Base-by-base conservation (phyloP, 2,888 invertebrate genomes). In the Elysia crispata region DNA sequence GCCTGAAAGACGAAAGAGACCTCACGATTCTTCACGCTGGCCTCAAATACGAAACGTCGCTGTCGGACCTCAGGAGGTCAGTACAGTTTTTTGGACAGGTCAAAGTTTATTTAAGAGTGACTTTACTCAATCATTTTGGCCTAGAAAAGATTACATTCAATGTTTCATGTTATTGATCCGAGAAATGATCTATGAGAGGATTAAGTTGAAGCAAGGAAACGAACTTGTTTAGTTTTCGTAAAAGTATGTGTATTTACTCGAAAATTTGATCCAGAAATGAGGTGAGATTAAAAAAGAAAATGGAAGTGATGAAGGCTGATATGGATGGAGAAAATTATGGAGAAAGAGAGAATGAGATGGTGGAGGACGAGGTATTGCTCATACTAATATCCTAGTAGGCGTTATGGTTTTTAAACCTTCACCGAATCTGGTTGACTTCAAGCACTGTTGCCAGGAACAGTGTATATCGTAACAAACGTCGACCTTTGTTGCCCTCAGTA, bases 21-120 rank as follows among this genome's bases (percentile, higher is more conserved):
- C 67, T 90, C 3, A 81, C 82, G 1, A 84, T 90, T 11, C 80
- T 86, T 11, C 88, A 89, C 77, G 89, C 88, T n/a, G 88, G 87
- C 3, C 82, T 89, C 49, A 79, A 80, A 20, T 72, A 57, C 31
- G 70, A 80, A 50, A 70, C 81, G 31, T 73, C 77, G 67, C 41
- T 72, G 41, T 49, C 75, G 13, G 77, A 81, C 20, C 70, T 41
- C 33, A 67, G 75, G 64, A 79, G 69, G 69, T 69, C 11, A 6
- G 41, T 41, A 41, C 41, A 41, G n/a, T n/a, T n/a, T n/a, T n/a
- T n/a, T n/a, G n/a, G n/a, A n/a, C n/a, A n/a, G n/a, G n/a, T n/a
- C n/a, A n/a, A n/a, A n/a, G n/a, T n/a, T n/a, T n/a, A n/a, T n/a
- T n/a, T n/a, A n/a, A n/a, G n/a, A n/a, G n/a, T n/a, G n/a, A n/a